Percentiles rank a stretch among this genome's conserved stretches.
phyloP scores from a whole-genome alignment of 1,140 invertebrate species.

The Brevipalpus yothersi region DNA sequence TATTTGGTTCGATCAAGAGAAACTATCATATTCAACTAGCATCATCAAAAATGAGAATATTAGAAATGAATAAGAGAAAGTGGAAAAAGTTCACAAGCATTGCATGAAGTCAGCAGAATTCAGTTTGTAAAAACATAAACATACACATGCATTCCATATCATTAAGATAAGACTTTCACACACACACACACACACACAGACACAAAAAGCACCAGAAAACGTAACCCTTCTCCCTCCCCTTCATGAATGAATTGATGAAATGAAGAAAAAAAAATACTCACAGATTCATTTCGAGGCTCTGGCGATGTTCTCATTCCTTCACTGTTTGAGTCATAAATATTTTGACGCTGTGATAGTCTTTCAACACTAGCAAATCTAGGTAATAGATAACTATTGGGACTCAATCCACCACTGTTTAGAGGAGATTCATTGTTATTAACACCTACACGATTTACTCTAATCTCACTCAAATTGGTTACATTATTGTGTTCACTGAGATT shows the following conservation, averaged over 20 bases:
- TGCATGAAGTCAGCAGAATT: not conserved
- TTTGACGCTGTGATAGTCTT: conserved; percentile 37
- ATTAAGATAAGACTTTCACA: not conserved
- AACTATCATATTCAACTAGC: no score
- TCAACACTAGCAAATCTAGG: conserved; percentile 37
- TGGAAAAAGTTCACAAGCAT: no score
- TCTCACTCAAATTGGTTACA: no score
- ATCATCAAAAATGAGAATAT: no score
- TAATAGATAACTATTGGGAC: not conserved
- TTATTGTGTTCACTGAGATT: no score
- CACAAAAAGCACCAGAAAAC: not conserved
- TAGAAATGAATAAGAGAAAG: no score
- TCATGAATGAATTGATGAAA: conserved; percentile 7
- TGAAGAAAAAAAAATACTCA: conserved; percentile 7
- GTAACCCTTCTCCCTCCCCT: not conserved
- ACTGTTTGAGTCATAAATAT: conserved; percentile 23
- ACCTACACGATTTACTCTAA: no score
- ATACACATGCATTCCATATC: not conserved
- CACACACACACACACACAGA: not conserved
- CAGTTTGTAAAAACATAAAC: not conserved
- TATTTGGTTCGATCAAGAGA: no score
- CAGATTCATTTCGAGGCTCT: not conserved
- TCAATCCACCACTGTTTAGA: no score
- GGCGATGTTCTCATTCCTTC: not conserved
- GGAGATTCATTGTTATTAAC: no score